These are phyloP conservation scores for Oryzias sinensis DNA, from an alignment of 2,797 vertebrate genomes.

Conservation along the genomic window DNA sequence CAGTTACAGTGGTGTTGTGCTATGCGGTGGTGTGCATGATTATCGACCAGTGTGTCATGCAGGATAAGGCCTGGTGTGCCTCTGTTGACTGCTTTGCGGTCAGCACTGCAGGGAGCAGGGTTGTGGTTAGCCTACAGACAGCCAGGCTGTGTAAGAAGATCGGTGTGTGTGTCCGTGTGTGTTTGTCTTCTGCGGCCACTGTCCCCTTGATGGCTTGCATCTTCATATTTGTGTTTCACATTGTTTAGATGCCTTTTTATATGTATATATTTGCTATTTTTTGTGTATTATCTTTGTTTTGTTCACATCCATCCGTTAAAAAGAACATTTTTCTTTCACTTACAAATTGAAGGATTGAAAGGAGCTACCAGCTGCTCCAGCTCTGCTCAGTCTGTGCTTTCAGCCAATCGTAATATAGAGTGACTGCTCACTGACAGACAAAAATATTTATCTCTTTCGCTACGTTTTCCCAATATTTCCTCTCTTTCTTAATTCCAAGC, in stretches of 20 bases:
- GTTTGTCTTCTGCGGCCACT: slow-evolving; percentile 7
- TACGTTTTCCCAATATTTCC: slow-evolving; percentile 9
- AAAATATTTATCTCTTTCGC: background rate
- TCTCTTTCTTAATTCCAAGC: background rate
- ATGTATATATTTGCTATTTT: background rate
- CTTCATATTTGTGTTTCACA: slow-evolving; percentile 6
- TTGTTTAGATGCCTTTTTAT: background rate
- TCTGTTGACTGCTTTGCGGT: slow-evolving; percentile 85
- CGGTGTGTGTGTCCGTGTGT: slow-evolving; percentile 18
- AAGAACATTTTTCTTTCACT: slow-evolving; percentile 10
- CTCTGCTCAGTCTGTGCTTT: slow-evolving; percentile 16
- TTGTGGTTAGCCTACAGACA: slow-evolving; percentile 79
- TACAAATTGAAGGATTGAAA: slow-evolving; percentile 34
- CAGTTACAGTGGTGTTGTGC: slow-evolving; percentile 70
- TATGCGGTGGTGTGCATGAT: slow-evolving; percentile 67
- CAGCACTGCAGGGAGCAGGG: slow-evolving; percentile 77
- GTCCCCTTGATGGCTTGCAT: slow-evolving; percentile 28
- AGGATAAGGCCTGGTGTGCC: slow-evolving; percentile 75
- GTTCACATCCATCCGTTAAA: slow-evolving; percentile 4
- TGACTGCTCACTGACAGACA: slow-evolving; percentile 10
- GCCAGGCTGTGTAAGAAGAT: slow-evolving; percentile 75
- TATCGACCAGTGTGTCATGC: slow-evolving; percentile 80
- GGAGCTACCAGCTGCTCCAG: slow-evolving; percentile 33
- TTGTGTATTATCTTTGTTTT: slow-evolving; percentile 5
- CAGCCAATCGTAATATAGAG: slow-evolving; percentile 10